A percentile compares a stretch with the other conserved stretches of the same genome.
phyloP scores from a whole-genome alignment of 1,140 invertebrate genomes.

The Solen grandis region DNA sequence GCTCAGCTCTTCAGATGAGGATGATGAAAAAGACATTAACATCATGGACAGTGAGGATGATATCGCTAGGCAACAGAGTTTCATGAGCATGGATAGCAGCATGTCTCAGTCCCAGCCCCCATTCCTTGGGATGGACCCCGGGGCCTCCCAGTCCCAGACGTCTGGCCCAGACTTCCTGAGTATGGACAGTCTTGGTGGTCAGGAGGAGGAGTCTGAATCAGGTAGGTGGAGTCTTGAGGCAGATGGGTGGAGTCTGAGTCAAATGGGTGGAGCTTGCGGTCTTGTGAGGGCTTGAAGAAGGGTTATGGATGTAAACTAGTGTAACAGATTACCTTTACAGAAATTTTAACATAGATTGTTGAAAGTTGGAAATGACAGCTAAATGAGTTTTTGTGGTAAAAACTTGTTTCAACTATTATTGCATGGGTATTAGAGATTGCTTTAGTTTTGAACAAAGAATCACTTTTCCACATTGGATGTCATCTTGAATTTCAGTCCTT shows the following conservation, averaged over 20 bases:
- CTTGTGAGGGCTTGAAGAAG: neutral
- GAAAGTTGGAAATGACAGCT: neutral
- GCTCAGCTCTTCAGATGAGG: slow-evolving; percentile 74
- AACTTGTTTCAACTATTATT: no score
- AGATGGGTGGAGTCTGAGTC: no score
- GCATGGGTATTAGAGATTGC: no score
- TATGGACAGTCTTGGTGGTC: neutral
- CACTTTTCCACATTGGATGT: no score
- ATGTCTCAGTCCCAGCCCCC: slow-evolving; percentile 6
- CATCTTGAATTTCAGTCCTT: no score
- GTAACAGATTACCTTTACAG: neutral
- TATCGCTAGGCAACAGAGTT: slow-evolving; percentile 55
- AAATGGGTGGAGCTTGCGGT: neutral
- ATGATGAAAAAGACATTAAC: slow-evolving; percentile 77
- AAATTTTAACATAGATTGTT: neutral
- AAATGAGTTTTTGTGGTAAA: neutral
- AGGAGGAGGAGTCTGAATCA: neutral
- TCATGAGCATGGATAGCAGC: slow-evolving; percentile 29
- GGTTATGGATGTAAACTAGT: neutral
- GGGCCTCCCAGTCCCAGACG: neutral
- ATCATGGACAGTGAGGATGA: slow-evolving; percentile 78
- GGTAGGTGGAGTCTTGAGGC: no score
- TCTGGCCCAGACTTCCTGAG: neutral
- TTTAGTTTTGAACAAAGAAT: no score
- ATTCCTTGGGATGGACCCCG: neutral